These are phyloP conservation scores for Dendrocopos noguchii DNA, from an alignment of 2,113 vertebrate genomes.

Conservation along the genomic window DNA sequence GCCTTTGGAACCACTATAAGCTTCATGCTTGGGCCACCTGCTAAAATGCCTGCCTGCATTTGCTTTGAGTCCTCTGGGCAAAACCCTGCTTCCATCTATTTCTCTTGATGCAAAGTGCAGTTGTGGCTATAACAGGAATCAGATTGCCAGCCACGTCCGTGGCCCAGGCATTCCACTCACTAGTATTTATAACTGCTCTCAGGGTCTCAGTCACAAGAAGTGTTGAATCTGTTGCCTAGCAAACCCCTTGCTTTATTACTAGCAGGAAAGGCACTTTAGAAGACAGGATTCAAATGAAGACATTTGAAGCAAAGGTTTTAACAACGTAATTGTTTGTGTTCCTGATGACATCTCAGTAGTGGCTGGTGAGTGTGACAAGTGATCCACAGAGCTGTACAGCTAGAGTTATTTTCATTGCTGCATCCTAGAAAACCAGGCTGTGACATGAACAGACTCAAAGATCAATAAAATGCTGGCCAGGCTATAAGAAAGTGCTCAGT, in stretches of 20 bases:
- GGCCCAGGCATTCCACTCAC: neutral
- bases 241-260: neutral
- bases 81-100: slow-evolving; percentile 2
- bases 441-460: neutral
- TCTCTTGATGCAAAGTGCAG: neutral
- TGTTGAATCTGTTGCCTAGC: slow-evolving; percentile 38
- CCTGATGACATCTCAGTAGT: neutral
- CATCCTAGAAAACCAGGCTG: neutral
- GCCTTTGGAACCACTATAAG: neutral
- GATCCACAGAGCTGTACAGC: neutral
- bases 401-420: neutral
- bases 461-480: neutral
- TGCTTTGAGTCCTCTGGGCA: slow-evolving; percentile 28
- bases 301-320: neutral
- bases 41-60: neutral
- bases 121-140: neutral
- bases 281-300: neutral
- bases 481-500: neutral
- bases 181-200: slow-evolving; percentile 2
- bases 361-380: neutral
- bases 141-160: neutral
- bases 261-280: neutral
- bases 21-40: neutral
- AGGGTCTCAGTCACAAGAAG: neutral
- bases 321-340: neutral